A percentile compares a stretch with the other conserved stretches of the same genome.
Evolutionary conservation across 2,888 invertebrate genomes (phyloP).

Genomic region (Nomada fucata): DNA sequence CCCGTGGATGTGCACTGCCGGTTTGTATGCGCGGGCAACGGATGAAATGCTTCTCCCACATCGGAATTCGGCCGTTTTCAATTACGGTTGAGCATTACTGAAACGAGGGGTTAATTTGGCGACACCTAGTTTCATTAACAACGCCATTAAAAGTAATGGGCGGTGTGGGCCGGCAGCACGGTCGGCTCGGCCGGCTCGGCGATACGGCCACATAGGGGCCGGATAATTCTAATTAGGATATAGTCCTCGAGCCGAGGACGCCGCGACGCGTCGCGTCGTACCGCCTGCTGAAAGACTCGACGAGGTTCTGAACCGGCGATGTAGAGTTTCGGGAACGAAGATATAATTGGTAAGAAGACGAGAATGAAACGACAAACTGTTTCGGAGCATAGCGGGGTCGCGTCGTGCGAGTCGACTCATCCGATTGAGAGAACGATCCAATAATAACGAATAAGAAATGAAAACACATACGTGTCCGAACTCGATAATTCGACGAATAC

Average conservation of each 20-base stretch:
- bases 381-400: not conserved
- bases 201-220: constrained; percentile 72
- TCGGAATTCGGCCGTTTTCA: constrained; percentile 28
- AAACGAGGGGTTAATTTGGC: constrained; percentile 83
- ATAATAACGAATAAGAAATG: not conserved
- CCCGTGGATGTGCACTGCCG: too few species aligned
- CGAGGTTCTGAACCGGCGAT: too few species aligned
- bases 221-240: constrained; percentile 81
- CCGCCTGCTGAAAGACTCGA: constrained; percentile 4
- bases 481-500: not conserved
- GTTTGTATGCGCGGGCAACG: not conserved
- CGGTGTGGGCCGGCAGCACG: constrained; percentile 71
- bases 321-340: not conserved
- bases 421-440: not conserved
- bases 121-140: constrained; percentile 84
- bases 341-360: not conserved
- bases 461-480: not conserved
- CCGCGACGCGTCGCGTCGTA: not conserved
- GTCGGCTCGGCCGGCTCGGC: constrained; percentile 57
- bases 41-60: not conserved
- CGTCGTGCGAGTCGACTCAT: not conserved
- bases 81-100: constrained; percentile 80
- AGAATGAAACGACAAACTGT: not conserved
- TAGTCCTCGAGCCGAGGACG: constrained; percentile 68
- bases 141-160: constrained; percentile 84